phyloP scores from a whole-genome alignment of 2,888 invertebrate genomes.

The Lysandra coridon region DNA sequence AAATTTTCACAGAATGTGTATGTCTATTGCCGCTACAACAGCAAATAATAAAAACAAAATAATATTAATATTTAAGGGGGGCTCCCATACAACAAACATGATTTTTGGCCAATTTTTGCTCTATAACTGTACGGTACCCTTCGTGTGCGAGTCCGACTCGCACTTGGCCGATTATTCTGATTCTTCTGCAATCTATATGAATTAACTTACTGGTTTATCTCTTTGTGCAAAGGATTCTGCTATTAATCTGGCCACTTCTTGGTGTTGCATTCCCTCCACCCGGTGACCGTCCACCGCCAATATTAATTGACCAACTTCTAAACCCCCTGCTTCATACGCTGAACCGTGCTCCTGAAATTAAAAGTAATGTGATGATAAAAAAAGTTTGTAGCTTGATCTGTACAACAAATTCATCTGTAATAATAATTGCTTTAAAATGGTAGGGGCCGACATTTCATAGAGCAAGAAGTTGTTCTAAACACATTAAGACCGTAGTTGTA shows the following conservation, averaged over 20 bases:
- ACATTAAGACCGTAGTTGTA: neutral
- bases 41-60: too few species aligned
- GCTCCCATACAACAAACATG: too few species aligned
- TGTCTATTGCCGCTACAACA: too few species aligned
- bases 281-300: constrained; percentile 93
- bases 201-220: constrained; percentile 80
- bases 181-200: neutral
- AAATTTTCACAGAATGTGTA: too few species aligned
- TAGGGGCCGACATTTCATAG: neutral
- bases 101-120: too few species aligned
- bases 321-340: constrained; percentile 94
- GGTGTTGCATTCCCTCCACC: constrained; percentile 90
- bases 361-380: neutral
- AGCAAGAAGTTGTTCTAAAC: neutral
- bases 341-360: constrained; percentile 93
- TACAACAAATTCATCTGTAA: neutral
- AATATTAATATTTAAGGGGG: too few species aligned
- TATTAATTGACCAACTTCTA: constrained; percentile 96
- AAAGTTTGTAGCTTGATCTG: neutral
- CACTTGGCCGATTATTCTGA: neutral
- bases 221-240: constrained; percentile 96
- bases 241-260: constrained; percentile 94
- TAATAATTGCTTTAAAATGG: neutral
- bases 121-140: too few species aligned
- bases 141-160: too few species aligned